Conservation (phyloP, 2,797 vertebrate species). For the Furcifer pardalis region DNA sequence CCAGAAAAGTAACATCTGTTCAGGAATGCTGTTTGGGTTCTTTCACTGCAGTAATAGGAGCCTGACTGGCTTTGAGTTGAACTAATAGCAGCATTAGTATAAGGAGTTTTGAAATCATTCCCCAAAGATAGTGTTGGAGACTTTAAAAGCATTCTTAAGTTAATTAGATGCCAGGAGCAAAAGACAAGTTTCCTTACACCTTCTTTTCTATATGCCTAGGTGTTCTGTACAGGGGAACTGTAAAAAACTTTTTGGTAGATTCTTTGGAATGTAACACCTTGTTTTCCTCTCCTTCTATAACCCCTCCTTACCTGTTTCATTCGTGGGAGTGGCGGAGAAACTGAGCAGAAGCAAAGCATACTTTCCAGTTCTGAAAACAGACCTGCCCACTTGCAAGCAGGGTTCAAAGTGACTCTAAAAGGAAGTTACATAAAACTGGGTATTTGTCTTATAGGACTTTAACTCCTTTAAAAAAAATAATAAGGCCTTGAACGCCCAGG, state of each 20-base stretch:
- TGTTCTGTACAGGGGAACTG: neutral
- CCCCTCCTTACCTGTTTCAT: conserved; percentile 59
- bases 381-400: conserved; percentile 45
- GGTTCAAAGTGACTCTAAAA: conserved; percentile 34
- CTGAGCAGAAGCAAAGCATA: conserved; percentile 58
- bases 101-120: conserved; percentile 13
- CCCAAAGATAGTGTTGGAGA: neutral
- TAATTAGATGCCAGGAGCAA: conserved; percentile 1
- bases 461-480: too few species aligned
- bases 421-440: conserved; percentile 51
- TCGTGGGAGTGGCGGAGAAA: conserved; percentile 64
- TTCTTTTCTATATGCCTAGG: conserved; percentile 28
- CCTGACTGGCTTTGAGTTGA: conserved; percentile 19
- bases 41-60: conserved; percentile 21
- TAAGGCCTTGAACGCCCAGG: too few species aligned
- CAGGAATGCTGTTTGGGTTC: conserved; percentile 15
- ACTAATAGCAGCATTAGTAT: conserved; percentile 20
- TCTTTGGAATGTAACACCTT: neutral
- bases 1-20: neutral
- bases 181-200: neutral
- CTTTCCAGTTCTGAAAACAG: conserved; percentile 51
- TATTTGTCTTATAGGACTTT: conserved; percentile 28
- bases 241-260: neutral
- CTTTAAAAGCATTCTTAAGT: neutral
- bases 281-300: conserved; percentile 65